Percentiles rank a stretch among this genome's conserved stretches.
phyloP scores from a whole-genome alignment of 2,888 invertebrate species.

The Panopea generosa region DNA sequence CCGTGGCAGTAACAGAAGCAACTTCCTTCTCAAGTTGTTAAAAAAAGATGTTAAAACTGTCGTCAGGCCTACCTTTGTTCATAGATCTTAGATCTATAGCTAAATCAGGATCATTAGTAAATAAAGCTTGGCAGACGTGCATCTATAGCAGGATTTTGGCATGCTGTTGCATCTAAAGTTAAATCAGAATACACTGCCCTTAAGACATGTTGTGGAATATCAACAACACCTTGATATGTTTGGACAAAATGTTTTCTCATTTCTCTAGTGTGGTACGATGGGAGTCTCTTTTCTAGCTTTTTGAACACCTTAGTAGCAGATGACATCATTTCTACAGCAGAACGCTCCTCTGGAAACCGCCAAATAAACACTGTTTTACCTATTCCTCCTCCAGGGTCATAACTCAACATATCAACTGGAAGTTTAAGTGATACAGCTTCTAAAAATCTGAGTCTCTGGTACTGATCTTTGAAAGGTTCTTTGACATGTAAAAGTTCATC shows the following conservation, averaged over 20 bases:
- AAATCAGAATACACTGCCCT: conserved; percentile 34
- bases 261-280: conserved; percentile 28
- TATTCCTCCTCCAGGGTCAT: conserved; percentile 11
- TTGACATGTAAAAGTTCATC: conserved; percentile 22
- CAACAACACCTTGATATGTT: neutral
- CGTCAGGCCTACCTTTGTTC: conserved; percentile 52
- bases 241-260: conserved; percentile 15
- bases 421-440: conserved; percentile 11
- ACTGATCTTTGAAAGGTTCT: neutral
- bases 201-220: conserved; percentile 26
- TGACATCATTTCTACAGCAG: conserved; percentile 9
- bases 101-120: conserved; percentile 43
- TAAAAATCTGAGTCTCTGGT: conserved; percentile 20
- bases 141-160: conserved; percentile 37
- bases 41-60: conserved; percentile 30
- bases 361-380: conserved; percentile 18
- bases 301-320: neutral
- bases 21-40: neutral
- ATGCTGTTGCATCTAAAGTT: conserved; percentile 28
- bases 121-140: conserved; percentile 10
- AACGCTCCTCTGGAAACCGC: conserved; percentile 9
- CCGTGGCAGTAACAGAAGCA: conserved; percentile 28
- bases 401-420: conserved; percentile 4
- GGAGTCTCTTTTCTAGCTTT: conserved; percentile 2
- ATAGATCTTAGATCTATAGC: conserved; percentile 41